Evolutionary conservation across 2,797 vertebrate species (phyloP).

Genomic region (Crenuchus spilurus): DNA sequence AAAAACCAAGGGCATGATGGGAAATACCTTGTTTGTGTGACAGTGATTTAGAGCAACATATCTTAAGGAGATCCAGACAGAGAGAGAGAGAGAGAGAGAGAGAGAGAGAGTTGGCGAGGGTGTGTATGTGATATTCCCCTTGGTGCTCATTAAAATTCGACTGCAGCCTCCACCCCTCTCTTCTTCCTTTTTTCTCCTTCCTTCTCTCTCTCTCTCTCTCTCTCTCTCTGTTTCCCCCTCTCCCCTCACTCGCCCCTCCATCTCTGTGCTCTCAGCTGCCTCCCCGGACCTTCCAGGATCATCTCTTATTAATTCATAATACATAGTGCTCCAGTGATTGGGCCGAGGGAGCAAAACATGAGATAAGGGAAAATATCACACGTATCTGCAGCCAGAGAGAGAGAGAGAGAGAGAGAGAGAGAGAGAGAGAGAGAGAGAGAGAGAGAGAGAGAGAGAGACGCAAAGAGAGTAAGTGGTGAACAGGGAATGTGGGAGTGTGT

Average conservation of each 20-base stretch:
- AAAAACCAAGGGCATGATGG: conserved; percentile 81
- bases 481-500: conserved; percentile 48
- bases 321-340: conserved; percentile 76
- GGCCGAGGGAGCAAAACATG: conserved; percentile 77
- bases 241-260: conserved; percentile 60
- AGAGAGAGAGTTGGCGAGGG: conserved; percentile 5
- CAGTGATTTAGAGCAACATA: conserved; percentile 79
- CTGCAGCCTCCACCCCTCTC: conserved; percentile 66
- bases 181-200: conserved; percentile 45
- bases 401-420: conserved; percentile 32
- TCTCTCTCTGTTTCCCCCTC: conserved; percentile 45
- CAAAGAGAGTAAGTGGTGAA: conserved; percentile 44
- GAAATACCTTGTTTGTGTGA: conserved; percentile 82
- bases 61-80: conserved; percentile 70
- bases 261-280: conserved; percentile 74
- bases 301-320: conserved; percentile 90
- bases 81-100: conserved; percentile 16
- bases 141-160: conserved; percentile 86
- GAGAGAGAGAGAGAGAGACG: conserved; percentile 50
- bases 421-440: conserved; percentile 47
- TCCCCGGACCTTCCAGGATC: conserved; percentile 78
- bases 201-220: conserved; percentile 62
- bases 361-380: conserved; percentile 79
- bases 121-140: conserved; percentile 79
- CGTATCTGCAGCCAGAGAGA: conserved; percentile 65